Base-by-base conservation (phyloP, 2,797 vertebrate species). In the Etheostoma nigrum region DNA sequence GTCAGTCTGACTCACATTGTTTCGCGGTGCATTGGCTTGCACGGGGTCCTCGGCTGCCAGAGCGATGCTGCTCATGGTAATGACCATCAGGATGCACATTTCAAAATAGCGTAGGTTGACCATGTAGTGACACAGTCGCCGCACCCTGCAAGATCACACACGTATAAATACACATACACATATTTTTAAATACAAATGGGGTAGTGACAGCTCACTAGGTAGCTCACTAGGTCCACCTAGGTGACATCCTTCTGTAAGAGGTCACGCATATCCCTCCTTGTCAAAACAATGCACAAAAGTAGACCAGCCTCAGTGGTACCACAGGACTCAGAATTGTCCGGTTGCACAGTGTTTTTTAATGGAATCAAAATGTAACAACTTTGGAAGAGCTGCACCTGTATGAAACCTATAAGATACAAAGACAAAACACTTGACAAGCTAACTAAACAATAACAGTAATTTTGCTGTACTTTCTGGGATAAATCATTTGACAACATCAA, bases 21-120 rank as follows among this genome's bases (percentile, higher is more conserved):
- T 99, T 74, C 97, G 95, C 0, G 95, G 95, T 0, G 98, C 96
- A 44, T 96, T 95, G 0, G 97, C 94, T 7, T 95, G 94, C 42
- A 99, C 98, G 0, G 98, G 98, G 71, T 99, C 98, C 80, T 99
- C 98, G 0, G 98, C 97, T 2, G 98, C 98, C 91, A 99, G 93
- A 4, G 98, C 97, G 0, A 99, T 97, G 95, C 98, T 99, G 93
- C 98, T 99, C 94, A 99, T 96, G 45, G 97, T 96, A 1, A 99
- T 99, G 77, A 99, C 98, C 25, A 97, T 91, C 12, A 99, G 96
- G 91, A 99, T 99, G 90, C 97, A 97, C 98, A 98, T 98, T 88
- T 99, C 98, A 1, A 99, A 99, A 90, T 99, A 98, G 63, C 96
- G 96, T 86, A 99, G 93, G 90, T 97, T 99, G 86, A 99, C 97